phyloP scores from a whole-genome alignment of 2,113 vertebrate species.

The Silurus asotus region DNA sequence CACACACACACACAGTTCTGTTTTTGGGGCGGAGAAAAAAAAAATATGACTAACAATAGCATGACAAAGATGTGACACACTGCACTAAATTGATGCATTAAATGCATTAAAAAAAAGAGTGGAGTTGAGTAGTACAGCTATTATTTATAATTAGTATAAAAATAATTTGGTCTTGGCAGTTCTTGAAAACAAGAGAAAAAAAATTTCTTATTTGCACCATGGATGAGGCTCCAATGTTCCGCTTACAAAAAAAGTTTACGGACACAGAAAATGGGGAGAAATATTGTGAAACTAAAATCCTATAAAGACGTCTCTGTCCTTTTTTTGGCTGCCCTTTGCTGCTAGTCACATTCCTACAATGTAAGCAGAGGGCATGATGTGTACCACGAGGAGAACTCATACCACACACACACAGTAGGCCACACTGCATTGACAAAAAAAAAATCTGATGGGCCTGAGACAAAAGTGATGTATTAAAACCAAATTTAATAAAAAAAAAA shows the following conservation, averaged over 20 bases:
- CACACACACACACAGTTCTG: neutral
- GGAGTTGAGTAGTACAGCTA: neutral
- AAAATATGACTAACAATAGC: conserved; percentile 27
- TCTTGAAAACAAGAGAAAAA: too few relatives aligned
- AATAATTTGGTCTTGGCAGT: neutral
- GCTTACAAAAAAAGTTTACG: neutral
- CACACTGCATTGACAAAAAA: neutral
- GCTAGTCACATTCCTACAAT: conserved; percentile 52
- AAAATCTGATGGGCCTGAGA: neutral
- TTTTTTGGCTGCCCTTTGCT: neutral
- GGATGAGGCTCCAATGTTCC: neutral
- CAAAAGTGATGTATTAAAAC: neutral
- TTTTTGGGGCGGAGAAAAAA: neutral
- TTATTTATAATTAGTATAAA: neutral
- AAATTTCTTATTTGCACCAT: neutral
- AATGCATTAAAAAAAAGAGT: neutral
- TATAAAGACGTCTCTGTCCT: conserved; percentile 39
- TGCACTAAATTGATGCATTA: neutral
- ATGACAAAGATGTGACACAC: neutral
- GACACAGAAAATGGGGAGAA: neutral
- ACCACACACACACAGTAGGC: neutral
- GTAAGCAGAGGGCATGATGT: conserved; percentile 54
- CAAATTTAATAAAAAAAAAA: too few relatives aligned
- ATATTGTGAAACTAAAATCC: neutral
- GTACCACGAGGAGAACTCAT: conserved; percentile 61